Evolutionary conservation across 1,140 invertebrate species (phyloP), one percentile per base, ranked within the genome.

Genomic region (Aphaenogaster ashmeadi): DNA sequence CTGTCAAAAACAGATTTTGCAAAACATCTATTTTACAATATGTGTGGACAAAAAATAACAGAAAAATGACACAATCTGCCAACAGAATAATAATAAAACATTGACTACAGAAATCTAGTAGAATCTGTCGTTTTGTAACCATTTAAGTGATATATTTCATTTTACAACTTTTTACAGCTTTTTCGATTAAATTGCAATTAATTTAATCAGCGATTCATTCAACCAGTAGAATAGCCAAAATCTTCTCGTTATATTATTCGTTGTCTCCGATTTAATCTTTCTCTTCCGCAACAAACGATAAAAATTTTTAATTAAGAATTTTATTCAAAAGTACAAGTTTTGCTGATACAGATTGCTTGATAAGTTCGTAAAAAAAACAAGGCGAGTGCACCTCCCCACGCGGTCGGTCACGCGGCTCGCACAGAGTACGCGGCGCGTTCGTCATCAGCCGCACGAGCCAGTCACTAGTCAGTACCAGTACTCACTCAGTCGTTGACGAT

Each of bases 401-500:
- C 27, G 0, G 27, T 74, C 79, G 7, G 21, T 36, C 64, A 72
- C 4, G 64, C 36, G 79, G 13, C 18, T 81, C 7, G 18, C 33
- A 11, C 44, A n/a, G n/a, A 62, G 27, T 11, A 50, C 2, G 33
- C n/a, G 66, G 56, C 2, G 3, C 18, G 36, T 8, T 66, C 62
- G 8, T 66, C 36, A 11, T 58, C n/a, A 58, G 18, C 41, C 8
- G 41, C 52, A 5, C 52, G 6, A 54, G 41, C 18, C 41, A 33
- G 41, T 44, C 41, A 18, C 54, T n/a, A 83, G 18, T 62, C 44
- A 56, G 18, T 74, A 27, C 27, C 71, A 58, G 21, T 74, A 27
- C 50, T 2, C 11, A 44, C n/a, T 50, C 72, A 44, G 72, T 75
- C 36, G 47, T 54, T 50, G 47, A 11, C n/a, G 50, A 50, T 33